Evolutionary conservation across 2,888 invertebrate species (phyloP).

Genomic region (Drosophila nr. perissopoda): DNA sequence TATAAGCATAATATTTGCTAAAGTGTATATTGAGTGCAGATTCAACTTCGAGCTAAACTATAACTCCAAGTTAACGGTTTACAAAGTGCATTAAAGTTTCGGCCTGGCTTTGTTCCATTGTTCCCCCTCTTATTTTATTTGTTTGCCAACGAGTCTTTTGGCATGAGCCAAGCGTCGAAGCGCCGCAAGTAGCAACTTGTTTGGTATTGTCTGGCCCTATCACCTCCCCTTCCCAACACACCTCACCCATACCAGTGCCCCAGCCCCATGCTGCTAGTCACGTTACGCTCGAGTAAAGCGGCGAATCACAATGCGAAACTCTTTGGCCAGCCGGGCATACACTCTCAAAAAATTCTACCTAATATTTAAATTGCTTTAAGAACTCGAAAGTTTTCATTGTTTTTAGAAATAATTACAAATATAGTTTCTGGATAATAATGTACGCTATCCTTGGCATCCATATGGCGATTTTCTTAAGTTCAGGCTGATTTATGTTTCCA

Average conservation of each 20-base stretch:
- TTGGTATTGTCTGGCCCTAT: conserved; percentile 6
- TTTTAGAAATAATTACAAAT: not conserved
- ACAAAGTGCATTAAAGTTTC: conserved; percentile 26
- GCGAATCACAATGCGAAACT: conserved; percentile 78
- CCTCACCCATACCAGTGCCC: not conserved
- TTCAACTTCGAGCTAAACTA: not conserved
- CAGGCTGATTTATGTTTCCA: not conserved
- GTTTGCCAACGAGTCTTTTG: conserved; percentile 46
- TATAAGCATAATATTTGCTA: not conserved
- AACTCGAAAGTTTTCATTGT: not conserved
- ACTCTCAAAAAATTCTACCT: not conserved
- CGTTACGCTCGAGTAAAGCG: conserved; percentile 77
- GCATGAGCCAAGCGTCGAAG: conserved; percentile 70
- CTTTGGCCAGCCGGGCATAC: conserved; percentile 75
- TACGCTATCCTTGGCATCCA: not conserved
- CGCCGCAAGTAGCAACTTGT: conserved; percentile 67
- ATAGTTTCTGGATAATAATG: not conserved
- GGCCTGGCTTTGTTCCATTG: not conserved
- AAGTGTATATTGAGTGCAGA: not conserved
- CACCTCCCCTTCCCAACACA: not conserved
- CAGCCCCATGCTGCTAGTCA: not conserved
- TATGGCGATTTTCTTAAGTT: not conserved
- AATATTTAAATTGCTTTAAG: not conserved
- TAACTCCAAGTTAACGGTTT: not conserved
- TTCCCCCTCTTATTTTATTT: conserved; percentile 19